Evolutionary conservation across 2,113 vertebrate genomes (phyloP).

Genomic region (Isurus oxyrinchus): DNA sequence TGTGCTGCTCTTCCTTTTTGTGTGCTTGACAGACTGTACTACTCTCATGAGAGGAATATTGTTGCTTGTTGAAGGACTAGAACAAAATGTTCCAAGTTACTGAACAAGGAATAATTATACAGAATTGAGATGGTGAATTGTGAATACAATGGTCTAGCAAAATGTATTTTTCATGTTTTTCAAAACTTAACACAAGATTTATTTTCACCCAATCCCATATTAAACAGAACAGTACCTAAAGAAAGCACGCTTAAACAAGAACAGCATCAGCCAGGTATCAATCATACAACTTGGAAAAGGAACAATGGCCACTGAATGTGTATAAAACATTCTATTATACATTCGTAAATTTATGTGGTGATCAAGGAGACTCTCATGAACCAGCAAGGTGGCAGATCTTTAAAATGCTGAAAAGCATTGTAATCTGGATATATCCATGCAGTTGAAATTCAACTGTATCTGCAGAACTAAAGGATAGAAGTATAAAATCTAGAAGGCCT

Average conservation of each 20-base stretch:
- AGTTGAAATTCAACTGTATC: neutral
- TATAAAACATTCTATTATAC: neutral
- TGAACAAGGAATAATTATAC: conserved; percentile 21
- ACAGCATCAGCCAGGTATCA: neutral
- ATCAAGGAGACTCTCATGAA: neutral
- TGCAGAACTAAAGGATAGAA: neutral
- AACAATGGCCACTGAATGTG: neutral
- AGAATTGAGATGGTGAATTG: neutral
- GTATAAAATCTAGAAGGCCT: neutral
- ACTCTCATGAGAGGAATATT: conserved; percentile 98
- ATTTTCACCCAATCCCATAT: neutral
- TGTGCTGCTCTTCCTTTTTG: conserved; percentile 95
- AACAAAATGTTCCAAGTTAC: conserved; percentile 29
- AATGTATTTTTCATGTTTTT: neutral
- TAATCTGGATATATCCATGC: neutral
- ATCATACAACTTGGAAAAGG: neutral
- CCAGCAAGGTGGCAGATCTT: neutral
- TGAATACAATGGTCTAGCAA: neutral
- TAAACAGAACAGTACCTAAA: neutral
- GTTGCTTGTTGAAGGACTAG: conserved; percentile 91
- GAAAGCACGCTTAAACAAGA: neutral
- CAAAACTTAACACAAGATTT: neutral
- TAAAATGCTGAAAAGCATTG: neutral
- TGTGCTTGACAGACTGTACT: conserved; percentile 95
- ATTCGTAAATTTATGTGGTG: neutral